These are phyloP conservation scores for Eumaeus atala DNA, from an alignment of 1,140 invertebrate species.

Conservation along the genomic window DNA sequence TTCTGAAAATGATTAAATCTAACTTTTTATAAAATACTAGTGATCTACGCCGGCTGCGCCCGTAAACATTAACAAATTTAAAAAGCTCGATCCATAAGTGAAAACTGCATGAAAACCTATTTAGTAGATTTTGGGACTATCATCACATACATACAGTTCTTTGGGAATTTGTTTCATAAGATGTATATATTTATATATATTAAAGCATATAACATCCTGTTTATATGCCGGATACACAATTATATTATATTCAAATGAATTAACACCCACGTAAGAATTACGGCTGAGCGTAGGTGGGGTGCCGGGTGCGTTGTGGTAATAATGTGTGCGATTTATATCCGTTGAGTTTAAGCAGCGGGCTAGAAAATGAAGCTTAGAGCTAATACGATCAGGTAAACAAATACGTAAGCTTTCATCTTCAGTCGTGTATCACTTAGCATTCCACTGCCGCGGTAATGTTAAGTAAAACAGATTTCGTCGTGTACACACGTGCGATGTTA, in stretches of 20 bases:
- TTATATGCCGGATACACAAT: slow-evolving; percentile 1
- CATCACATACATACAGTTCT: too few species aligned
- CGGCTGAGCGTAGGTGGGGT: neutral
- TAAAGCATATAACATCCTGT: too few species aligned
- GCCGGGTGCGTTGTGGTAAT: slow-evolving; percentile 50
- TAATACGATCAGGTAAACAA: slow-evolving; percentile 70
- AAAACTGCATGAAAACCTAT: too few species aligned
- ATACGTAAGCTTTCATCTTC: slow-evolving; percentile 70
- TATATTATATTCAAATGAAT: neutral
- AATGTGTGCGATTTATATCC: slow-evolving; percentile 58
- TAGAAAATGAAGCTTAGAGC: slow-evolving; percentile 65
- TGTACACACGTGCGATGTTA: slow-evolving; percentile 15
- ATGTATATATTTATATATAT: too few species aligned
- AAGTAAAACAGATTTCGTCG: slow-evolving; percentile 11
- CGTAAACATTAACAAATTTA: too few species aligned
- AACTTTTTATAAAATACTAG: too few species aligned
- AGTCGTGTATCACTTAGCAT: slow-evolving; percentile 48
- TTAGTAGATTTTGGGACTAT: too few species aligned
- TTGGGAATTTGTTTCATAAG: too few species aligned
- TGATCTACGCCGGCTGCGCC: too few species aligned
- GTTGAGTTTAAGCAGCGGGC: slow-evolving; percentile 54
- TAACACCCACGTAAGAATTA: slow-evolving; percentile 11
- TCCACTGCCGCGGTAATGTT: slow-evolving; percentile 36
- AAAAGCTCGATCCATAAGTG: too few species aligned
- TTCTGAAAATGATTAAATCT: too few species aligned